phyloP scores from a whole-genome alignment of 2,797 vertebrate species.

The Crocidura indochinensis region DNA sequence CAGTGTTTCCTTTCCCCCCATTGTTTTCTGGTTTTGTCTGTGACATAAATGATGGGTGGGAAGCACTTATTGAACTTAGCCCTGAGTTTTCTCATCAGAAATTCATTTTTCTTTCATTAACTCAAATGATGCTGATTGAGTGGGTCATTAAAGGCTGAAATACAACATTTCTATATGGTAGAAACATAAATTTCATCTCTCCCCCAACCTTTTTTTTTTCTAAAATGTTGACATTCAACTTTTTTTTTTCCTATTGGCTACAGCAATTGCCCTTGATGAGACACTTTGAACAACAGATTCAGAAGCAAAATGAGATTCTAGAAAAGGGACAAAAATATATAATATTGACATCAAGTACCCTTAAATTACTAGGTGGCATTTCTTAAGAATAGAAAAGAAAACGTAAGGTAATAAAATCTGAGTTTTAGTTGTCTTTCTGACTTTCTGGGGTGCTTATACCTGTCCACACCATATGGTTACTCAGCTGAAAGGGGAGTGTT shows the following conservation, averaged over 20 bases:
- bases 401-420: conserved; percentile 29
- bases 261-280: not conserved
- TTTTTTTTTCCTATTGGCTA: not conserved
- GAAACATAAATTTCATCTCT: conserved; percentile 7
- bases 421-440: not conserved
- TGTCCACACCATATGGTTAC: conserved; percentile 8
- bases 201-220: not conserved
- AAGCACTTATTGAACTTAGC: not conserved
- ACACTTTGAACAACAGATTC: conserved; percentile 39
- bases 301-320: conserved; percentile 42
- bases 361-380: conserved; percentile 32
- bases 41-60: not conserved
- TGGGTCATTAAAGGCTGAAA: not conserved
- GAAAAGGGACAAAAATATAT: conserved; percentile 19
- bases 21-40: not conserved
- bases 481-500: conserved; percentile 1
- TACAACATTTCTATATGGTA: conserved; percentile 1
- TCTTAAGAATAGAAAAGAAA: conserved; percentile 48
- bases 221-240: conserved; percentile 36
- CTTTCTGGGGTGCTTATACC: not conserved
- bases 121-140: not conserved
- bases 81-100: conserved; percentile 26
- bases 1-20: not conserved
- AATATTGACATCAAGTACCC: not conserved
- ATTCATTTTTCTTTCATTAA: conserved; percentile 10